Conservation (phyloP, 2,797 vertebrate genomes). For the Eupleurogrammus muticus region DNA sequence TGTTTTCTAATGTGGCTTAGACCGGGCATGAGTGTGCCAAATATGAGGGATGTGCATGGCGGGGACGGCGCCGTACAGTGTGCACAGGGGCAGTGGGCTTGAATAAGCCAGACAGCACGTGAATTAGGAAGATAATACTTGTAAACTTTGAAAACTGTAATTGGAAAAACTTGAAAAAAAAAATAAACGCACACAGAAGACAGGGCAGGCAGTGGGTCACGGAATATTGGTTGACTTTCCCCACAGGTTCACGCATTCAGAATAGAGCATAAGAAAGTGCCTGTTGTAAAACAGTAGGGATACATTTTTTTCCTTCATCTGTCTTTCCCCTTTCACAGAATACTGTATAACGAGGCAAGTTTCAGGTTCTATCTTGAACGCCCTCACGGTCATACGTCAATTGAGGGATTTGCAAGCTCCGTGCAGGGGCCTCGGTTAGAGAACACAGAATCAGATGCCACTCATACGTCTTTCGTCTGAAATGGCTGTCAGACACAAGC, state of each 20-base stretch:
- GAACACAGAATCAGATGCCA: constrained; percentile 68
- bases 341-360: not conserved
- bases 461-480: constrained; percentile 71
- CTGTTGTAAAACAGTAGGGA: constrained; percentile 22
- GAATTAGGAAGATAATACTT: constrained; percentile 73
- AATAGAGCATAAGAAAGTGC: constrained; percentile 11
- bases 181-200: constrained; percentile 30
- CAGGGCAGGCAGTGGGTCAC: constrained; percentile 39
- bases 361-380: constrained; percentile 27
- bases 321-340: not conserved
- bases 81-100: constrained; percentile 48
- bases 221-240: constrained; percentile 46
- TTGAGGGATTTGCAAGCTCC: constrained; percentile 44
- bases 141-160: constrained; percentile 72
- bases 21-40: constrained; percentile 65
- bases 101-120: constrained; percentile 63
- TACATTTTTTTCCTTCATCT: constrained; percentile 6
- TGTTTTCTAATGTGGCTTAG: constrained; percentile 73
- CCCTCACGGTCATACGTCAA: constrained; percentile 59
- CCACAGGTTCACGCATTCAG: not conserved
- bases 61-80: constrained; percentile 22
- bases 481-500: constrained; percentile 77
- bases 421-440: constrained; percentile 54
- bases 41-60: constrained; percentile 53
- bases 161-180: constrained; percentile 70